Percentiles rank a stretch among this genome's conserved stretches.
Conservation (phyloP, 2,797 vertebrate genomes). For the Thunnus albacares region DNA sequence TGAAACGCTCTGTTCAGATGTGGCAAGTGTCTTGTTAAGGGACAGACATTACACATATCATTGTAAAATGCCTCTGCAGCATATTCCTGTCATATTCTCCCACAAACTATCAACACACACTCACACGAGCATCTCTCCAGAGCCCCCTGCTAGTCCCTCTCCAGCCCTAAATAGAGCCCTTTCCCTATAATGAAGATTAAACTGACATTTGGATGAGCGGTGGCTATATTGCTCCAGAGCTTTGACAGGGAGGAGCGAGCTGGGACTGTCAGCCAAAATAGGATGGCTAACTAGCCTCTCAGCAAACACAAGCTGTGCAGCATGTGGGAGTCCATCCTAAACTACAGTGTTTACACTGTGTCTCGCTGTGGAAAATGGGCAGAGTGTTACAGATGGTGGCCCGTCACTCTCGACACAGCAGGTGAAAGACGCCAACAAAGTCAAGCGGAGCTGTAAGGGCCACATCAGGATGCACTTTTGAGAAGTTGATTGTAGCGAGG, state of each 20-base stretch:
- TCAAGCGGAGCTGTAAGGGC: conserved; percentile 50
- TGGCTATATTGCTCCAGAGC: conserved; percentile 48
- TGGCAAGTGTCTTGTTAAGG: conserved; percentile 41
- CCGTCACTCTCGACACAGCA: conserved; percentile 50
- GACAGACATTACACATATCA: conserved; percentile 39
- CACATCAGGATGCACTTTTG: conserved; percentile 52
- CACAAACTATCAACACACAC: conserved; percentile 59
- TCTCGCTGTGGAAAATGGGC: conserved; percentile 50
- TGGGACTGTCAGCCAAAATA: conserved; percentile 59
- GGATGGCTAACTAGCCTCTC: conserved; percentile 61
- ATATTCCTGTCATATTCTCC: conserved; percentile 44
- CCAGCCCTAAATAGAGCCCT: conserved; percentile 40
- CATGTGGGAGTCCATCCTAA: conserved; percentile 66
- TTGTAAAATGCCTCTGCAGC: conserved; percentile 50
- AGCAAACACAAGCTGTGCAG: conserved; percentile 80
- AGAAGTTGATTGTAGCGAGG: conserved; percentile 56
- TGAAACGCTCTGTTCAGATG: conserved; percentile 35
- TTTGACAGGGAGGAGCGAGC: conserved; percentile 51
- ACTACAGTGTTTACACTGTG: conserved; percentile 70
- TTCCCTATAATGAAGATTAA: conserved; percentile 70
- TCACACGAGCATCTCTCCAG: conserved; percentile 37
- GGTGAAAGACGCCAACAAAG: conserved; percentile 59
- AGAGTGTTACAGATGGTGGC: conserved; percentile 67
- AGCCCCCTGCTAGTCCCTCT: conserved; percentile 36
- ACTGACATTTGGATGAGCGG: conserved; percentile 70